Evolutionary conservation across 30 jellyfish, hydroid and myxozoan species (phyloP), one percentile per base, ranked within the genome.

Genomic region (Morbakka virulenta): DNA sequence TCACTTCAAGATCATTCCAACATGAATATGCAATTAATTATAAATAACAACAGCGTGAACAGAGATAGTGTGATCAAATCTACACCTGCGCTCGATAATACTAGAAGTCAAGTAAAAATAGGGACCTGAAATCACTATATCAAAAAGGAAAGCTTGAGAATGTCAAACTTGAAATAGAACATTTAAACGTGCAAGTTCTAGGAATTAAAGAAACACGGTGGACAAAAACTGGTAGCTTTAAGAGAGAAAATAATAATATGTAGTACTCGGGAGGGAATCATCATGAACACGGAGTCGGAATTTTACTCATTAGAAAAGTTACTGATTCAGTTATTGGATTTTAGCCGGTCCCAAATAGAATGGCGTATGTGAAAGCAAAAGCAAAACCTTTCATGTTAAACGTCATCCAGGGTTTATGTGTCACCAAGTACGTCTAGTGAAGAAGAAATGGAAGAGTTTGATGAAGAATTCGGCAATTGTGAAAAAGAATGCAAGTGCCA

Each of bases 1-100:
- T 70, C 82, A 32, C 82, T 70, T 35, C 82, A 70, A 35, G 82
- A 70, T 4, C 77, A 70, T 70, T 71, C 35, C 82, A 70, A 70
- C 82, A 70, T 70, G 72, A 35, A 32, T 35, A 71, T 70, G 48
- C 82, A 70, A 34, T 47, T 34, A 34, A 70, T 2, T 24, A 67
- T 65, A 33, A 67, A 67, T 50, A 65, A 28, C 26, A 67, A 67
- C 68, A 67, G 64, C 74, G 75, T 32, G 80, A 33, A 20, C 26
- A 67, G 80, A 67, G 80, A 67, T 67, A 3, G 80, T 67, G 80
- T 63, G 80, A 32, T 67, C 80, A 67, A 65, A 67, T 50, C 80
- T 67, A 29, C 74, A 67, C 68, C 4, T 65, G 77, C 64, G 77
- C 77, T 13, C 21, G 33, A 17, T 41, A 64, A 64, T 21, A 53